These are phyloP conservation scores for Oenanthe melanoleuca DNA, from an alignment of 2,113 vertebrate genomes.

Conservation along the genomic window DNA sequence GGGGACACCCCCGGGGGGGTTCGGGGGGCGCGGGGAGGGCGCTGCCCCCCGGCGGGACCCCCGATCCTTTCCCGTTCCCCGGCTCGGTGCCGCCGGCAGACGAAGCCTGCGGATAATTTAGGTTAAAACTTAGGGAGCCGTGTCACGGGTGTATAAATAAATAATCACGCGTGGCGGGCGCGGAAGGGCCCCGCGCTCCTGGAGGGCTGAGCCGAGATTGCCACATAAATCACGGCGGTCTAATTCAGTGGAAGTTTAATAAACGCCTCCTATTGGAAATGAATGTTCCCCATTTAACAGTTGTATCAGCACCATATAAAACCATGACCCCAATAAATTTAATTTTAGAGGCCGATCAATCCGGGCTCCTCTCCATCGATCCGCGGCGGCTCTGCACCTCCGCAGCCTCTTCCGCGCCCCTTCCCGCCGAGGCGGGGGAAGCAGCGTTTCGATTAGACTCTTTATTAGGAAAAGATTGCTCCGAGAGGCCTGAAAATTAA, in stretches of 20 bases:
- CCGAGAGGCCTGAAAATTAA: conserved; percentile 88
- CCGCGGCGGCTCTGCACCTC: conserved; percentile 68
- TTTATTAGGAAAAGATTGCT: conserved; percentile 88
- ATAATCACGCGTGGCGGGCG: conserved; percentile 41
- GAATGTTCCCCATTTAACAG: conserved; percentile 94
- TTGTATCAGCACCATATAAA: conserved; percentile 92
- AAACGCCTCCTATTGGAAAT: conserved; percentile 85
- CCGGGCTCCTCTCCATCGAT: conserved; percentile 85
- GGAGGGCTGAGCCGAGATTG: conserved; percentile 77
- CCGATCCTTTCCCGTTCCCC: background rate
- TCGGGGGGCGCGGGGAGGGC: background rate
- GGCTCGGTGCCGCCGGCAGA: background rate
- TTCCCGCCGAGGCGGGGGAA: conserved; percentile 62
- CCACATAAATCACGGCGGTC: conserved; percentile 83
- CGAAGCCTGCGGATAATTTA: conserved; percentile 56
- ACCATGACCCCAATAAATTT: conserved; percentile 93
- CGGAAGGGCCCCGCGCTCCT: conserved; percentile 59
- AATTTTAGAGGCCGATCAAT: conserved; percentile 92
- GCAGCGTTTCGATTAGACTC: conserved; percentile 87
- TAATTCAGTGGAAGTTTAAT: conserved; percentile 89
- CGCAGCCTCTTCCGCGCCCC: conserved; percentile 72
- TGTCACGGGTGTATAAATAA: conserved; percentile 71
- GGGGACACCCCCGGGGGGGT: background rate
- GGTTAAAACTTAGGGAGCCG: conserved; percentile 77
- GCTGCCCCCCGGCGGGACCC: background rate